A percentile compares a stretch with the other conserved stretches of the same genome.
Conservation (phyloP, 2,888 invertebrate genomes). For the Morinoia aosen region DNA sequence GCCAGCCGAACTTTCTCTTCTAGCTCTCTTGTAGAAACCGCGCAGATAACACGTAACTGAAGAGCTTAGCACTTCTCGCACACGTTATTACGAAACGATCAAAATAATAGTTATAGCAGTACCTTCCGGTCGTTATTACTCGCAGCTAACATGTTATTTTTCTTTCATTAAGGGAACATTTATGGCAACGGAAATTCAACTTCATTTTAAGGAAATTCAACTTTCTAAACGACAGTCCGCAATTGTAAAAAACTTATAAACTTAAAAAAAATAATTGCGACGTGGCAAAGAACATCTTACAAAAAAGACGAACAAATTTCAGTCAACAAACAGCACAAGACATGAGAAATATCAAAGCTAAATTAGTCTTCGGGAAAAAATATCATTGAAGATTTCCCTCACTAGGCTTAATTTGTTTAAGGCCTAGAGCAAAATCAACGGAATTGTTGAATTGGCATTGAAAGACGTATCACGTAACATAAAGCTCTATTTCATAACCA, state of each 20-base stretch:
- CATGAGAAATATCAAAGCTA: too few relatives aligned
- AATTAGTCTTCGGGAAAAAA: neutral
- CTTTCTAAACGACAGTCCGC: neutral
- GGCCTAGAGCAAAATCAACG: too few relatives aligned
- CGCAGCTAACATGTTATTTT: neutral
- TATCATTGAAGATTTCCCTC: neutral
- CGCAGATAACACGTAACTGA: neutral
- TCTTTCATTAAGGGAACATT: neutral
- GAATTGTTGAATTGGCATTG: too few relatives aligned
- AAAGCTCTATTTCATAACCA: neutral
- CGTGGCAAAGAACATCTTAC: too few relatives aligned
- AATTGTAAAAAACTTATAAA: too few relatives aligned
- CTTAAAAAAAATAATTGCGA: too few relatives aligned
- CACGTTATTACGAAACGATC: neutral
- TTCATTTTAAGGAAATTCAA: neutral
- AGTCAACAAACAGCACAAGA: too few relatives aligned
- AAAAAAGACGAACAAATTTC: too few relatives aligned
- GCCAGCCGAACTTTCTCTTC: slow-evolving; percentile 33
- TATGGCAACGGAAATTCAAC: neutral
- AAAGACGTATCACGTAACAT: too few relatives aligned
- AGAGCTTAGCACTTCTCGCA: neutral
- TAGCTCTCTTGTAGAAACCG: neutral
- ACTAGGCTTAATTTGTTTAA: too few relatives aligned
- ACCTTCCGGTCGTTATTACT: neutral
- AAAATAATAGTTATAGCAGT: neutral